A percentile compares a stretch with the other conserved stretches of the same genome.
Conservation (phyloP, 2,797 vertebrate species). For the Lacerta viridis region DNA sequence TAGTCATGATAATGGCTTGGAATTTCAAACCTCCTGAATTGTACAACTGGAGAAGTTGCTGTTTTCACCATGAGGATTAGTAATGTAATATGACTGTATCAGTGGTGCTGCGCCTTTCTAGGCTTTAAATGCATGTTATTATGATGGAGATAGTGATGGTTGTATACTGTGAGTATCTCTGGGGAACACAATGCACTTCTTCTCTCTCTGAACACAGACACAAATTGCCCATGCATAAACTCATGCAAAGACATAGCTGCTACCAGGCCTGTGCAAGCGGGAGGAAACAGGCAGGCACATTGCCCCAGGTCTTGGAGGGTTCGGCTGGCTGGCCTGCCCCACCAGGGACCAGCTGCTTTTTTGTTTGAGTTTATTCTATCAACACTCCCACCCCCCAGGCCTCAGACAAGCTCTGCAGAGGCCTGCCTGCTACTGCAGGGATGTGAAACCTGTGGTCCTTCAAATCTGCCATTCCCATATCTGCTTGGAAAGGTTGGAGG, state of each 20-base stretch:
- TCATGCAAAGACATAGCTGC: neutral
- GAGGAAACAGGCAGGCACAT: too few relatives aligned
- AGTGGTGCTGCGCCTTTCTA: neutral
- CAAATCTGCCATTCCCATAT: too few relatives aligned
- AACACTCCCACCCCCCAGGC: too few relatives aligned
- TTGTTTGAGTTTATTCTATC: too few relatives aligned
- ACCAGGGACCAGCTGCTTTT: too few relatives aligned
- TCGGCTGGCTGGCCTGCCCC: too few relatives aligned
- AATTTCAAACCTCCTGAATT: neutral
- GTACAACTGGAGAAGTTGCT: neutral
- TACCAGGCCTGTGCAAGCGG: neutral
- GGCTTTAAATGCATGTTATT: neutral
- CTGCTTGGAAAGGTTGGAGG: too few relatives aligned
- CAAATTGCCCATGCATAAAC: neutral
- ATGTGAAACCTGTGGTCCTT: too few relatives aligned
- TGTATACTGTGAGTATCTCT: neutral
- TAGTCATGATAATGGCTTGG: neutral
- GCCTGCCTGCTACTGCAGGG: too few relatives aligned
- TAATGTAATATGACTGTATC: neutral
- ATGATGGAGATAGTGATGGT: neutral
- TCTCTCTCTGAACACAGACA: neutral
- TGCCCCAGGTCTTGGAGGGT: too few relatives aligned
- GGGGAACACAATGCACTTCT: too few relatives aligned
- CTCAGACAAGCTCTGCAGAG: too few relatives aligned
- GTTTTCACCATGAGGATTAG: neutral